Base-by-base conservation (phyloP, 2,888 invertebrate genomes). In the Trachelus tabidus region DNA sequence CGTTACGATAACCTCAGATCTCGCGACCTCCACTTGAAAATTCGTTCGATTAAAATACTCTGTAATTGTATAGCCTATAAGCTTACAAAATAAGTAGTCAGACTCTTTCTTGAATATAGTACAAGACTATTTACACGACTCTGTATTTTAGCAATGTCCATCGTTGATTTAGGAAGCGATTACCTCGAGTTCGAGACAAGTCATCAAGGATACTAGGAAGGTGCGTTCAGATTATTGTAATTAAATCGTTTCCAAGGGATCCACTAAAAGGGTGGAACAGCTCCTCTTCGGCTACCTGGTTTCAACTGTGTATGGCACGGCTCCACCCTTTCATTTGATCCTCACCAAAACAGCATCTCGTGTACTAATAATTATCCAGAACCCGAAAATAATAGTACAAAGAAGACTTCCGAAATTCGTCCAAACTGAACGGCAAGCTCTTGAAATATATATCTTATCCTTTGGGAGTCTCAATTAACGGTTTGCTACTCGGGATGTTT, bases 211-310 rank as follows among this genome's bases (percentile, higher is more conserved):
- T 90, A 87, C 89, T 85, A 79, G 85, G 89, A 89, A 87, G 85
- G 82, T 84, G 83, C 84, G 85, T 80, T 85, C 85, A 88, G 88
- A 91, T 91, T 90, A 91, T 91, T 91, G 90, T 90, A 90, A 91
- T 90, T 90, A 90, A 90, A 90, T 88, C 85, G 87, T 86, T 87
- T 86, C 87, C 78, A 73, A 77, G 71, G 83, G 82, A 80, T 82
- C 77, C 40, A 73, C 75, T 78, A 79, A 80, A 81, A 80, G 80
- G 80, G 75, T 80, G 81, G 79, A 79, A 76, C 81, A 79, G 81
- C 76, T 82, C 80, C 75, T 76, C 73, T 77, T 78, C 37, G 75
- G 86, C 88, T 88, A 88, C 88, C 88, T 88, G 87, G 85, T 86
- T 81, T 86, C 79, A 80, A 80, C 80, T 79, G 81, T 78, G 76